Evolutionary conservation across 2,888 invertebrate genomes (phyloP), one percentile per base, ranked within the genome.

Genomic region (Cosmia trapezina): DNA sequence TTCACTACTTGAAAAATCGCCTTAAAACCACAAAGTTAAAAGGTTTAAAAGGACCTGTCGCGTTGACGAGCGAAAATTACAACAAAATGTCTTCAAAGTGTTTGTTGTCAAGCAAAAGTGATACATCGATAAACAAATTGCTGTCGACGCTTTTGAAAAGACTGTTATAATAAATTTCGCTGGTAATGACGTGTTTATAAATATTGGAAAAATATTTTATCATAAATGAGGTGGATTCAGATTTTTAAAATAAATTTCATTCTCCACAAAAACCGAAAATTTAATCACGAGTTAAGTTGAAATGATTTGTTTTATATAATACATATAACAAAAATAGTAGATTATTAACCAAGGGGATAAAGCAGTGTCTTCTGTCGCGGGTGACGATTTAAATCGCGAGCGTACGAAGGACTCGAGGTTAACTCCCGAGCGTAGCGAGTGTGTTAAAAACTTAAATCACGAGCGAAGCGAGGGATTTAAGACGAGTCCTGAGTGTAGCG

Each of bases 51-150:
- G 3, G 28, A 41, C 47, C 43, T 56, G 64, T 76, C 70, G 53
- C 7, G 33, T 56, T 63, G 57, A 53, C 54, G 28, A 49, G 51
- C 17, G 11, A 77, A 81, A 77, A 77, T 63, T 14, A 41, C 49
- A 51, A 43, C 11, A 67, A 66, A 71, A 77, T 54, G 12, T 37
- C 56, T 60, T 47, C 14, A 51, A 77, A 78, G 57, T 66, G 66
- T 59, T 81, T 22, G 14, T n/a, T 56, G 78, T 71, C 71, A 71
- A 71, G 28, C 8, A 49, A 51, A 63, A 67, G 14, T 82, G 71
- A 79, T 60, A 70, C 53, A 78, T 81, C 59, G 65, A 67, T 66
- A 66, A 59, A 41, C 45, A 71, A 82, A 79, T 77, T 78, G 54
- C 28, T 43, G 78, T 66, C 28, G 47, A 63, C 71, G 41, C 54